Percentiles rank a stretch among this genome's conserved stretches.
These are phyloP conservation scores for Pseudomyrmex flavicornis DNA, from an alignment of 1,140 invertebrate genomes.

Conservation along the genomic window DNA sequence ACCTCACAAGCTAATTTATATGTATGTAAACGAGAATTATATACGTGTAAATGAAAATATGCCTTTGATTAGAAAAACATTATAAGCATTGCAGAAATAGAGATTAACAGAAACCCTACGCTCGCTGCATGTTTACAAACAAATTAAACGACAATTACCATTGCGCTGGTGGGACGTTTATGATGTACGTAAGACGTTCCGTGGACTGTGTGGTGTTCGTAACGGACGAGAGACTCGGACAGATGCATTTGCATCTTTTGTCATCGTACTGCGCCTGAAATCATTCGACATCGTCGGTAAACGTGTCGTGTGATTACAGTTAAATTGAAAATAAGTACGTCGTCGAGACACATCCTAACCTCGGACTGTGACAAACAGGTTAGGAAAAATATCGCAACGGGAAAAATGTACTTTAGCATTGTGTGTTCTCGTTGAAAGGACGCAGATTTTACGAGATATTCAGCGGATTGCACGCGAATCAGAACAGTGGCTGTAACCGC, in stretches of 20 bases:
- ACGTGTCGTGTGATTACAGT: not conserved
- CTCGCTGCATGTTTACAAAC: conserved; percentile 34
- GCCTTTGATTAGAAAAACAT: no score
- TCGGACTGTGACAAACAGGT: conserved; percentile 73
- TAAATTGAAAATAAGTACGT: conserved; percentile 1
- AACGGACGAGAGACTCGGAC: conserved; percentile 91
- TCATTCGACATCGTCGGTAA: conserved; percentile 60
- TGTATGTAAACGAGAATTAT: no score
- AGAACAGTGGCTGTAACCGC: not conserved
- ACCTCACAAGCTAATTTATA: no score
- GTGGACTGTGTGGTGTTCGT: conserved; percentile 89
- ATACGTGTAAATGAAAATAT: no score
- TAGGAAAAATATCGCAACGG: conserved; percentile 66
- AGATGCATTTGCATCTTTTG: conserved; percentile 95
- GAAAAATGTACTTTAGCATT: conserved; percentile 72
- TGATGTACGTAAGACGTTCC: conserved; percentile 89
- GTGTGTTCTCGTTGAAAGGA: conserved; percentile 53
- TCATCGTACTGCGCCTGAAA: conserved; percentile 92
- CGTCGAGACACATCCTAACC: conserved; percentile 71
- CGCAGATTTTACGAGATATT: not conserved
- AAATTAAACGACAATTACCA: conserved; percentile 86
- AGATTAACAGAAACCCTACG: no score
- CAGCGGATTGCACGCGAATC: not conserved
- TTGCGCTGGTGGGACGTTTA: conserved; percentile 91
- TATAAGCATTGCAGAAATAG: no score